Evolutionary conservation across 2,113 vertebrate genomes (phyloP), one percentile per base, ranked within the genome.

Genomic region (Amblyopsis rosae): DNA sequence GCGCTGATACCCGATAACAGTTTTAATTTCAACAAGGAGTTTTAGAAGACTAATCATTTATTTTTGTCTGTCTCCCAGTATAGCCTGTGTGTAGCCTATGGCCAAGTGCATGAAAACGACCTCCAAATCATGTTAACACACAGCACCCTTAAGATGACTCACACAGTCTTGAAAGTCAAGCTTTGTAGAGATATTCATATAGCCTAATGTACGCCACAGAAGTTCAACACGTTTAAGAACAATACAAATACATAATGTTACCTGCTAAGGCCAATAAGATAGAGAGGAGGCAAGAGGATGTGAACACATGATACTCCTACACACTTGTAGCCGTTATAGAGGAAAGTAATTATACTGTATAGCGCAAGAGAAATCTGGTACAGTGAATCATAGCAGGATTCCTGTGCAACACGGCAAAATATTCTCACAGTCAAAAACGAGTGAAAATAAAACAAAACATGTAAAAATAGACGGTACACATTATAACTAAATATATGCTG

Each of bases 1-100:
- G 87, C 73, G 55, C 88, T 88, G 90, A 92, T 93, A 91, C 93
- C 91, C 67, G 89, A 92, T 93, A 93, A 93, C 90, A 91, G 82
- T 89, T 92, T 91, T 90, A 85, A 88, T 87, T 90, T 87, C 82
- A 86, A 90, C 88, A 90, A 91, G 87, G 91, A 92, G 89, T 87
- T 91, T 87, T 91, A 83, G 86, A 92, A 88, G 90, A 88, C 91
- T 90, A 74, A 59, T 82, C 79, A 54, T 81, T 75, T 83, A 74
- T 82, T 76, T 86, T 84, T 79, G 79, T 83, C 73, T 79, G 68
- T 77, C 82, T 78, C 32, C 12, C 81, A 72, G 59, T 78, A 32
- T 65, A 72, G 72, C 33, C 59, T 62, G 13, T 72, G 64, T 70
- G 47, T 13, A 17, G 56, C n/a, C 50, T 78, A 60, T 67, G 53